These are phyloP conservation scores for Gambusia affinis DNA, from an alignment of 2,113 vertebrate genomes.

Conservation along the genomic window DNA sequence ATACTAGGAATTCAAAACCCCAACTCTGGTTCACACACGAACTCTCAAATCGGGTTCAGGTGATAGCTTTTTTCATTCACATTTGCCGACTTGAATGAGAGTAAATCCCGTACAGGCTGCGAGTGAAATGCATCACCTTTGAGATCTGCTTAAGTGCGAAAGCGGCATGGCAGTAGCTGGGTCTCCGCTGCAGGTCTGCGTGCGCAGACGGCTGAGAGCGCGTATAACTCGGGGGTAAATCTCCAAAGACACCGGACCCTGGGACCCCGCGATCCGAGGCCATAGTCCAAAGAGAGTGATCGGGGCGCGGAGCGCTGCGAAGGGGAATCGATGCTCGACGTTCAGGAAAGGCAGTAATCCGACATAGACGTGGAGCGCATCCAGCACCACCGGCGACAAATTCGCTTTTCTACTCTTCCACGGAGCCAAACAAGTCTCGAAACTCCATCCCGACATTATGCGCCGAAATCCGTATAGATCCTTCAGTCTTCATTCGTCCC, in stretches of 20 bases:
- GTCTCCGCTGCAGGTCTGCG: slow-evolving; percentile 82
- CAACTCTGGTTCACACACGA: slow-evolving; percentile 37
- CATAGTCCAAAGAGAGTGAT: slow-evolving; percentile 81
- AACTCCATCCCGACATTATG: slow-evolving; percentile 87
- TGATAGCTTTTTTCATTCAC: slow-evolving; percentile 36
- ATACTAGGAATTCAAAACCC: slow-evolving; percentile 31
- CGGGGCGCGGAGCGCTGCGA: slow-evolving; percentile 44
- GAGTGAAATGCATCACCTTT: slow-evolving; percentile 80
- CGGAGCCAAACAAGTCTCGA: slow-evolving; percentile 81
- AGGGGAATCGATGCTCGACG: slow-evolving; percentile 60
- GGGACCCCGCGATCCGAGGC: slow-evolving; percentile 84
- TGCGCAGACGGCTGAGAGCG: slow-evolving; percentile 77
- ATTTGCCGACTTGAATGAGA: slow-evolving; percentile 29
- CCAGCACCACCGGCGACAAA: slow-evolving; percentile 72
- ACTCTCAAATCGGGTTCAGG: slow-evolving; percentile 35
- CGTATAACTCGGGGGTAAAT: slow-evolving; percentile 83
- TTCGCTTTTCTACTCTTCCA: slow-evolving; percentile 76
- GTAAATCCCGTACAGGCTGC: slow-evolving; percentile 15
- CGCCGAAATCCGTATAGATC: slow-evolving; percentile 83
- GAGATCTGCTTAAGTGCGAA: slow-evolving; percentile 87
- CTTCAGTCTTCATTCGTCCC: slow-evolving; percentile 84
- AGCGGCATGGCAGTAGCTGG: slow-evolving; percentile 87
- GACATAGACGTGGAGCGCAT: slow-evolving; percentile 76
- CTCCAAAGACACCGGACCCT: slow-evolving; percentile 82
- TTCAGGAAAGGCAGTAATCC: slow-evolving; percentile 78